These are phyloP conservation scores for Lacerta agilis DNA, from an alignment of 2,797 vertebrate genomes.

Conservation along the genomic window DNA sequence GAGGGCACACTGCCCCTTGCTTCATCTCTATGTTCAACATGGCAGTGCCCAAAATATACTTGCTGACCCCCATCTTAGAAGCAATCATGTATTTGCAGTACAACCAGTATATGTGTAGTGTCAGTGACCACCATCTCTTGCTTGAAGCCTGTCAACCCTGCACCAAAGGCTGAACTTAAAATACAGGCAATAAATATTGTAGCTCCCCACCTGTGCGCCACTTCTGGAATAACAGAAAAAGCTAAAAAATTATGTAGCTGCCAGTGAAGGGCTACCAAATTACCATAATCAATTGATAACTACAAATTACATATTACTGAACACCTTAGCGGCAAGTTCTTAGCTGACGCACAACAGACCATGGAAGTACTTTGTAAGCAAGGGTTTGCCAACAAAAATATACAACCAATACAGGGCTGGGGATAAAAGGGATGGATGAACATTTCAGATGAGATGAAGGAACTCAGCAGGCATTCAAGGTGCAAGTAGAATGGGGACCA, in stretches of 20 bases:
- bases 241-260: neutral
- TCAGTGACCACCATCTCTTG: neutral
- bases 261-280: neutral
- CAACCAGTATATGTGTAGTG: neutral
- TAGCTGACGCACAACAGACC: neutral
- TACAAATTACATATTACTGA: neutral
- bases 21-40: neutral
- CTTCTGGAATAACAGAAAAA: neutral
- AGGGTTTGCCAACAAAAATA: neutral
- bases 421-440: neutral
- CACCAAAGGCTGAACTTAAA: neutral
- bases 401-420: neutral
- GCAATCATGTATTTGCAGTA: neutral
- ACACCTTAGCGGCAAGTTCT: neutral
- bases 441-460: neutral
- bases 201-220: neutral
- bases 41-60: neutral
- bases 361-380: neutral
- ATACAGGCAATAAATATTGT: neutral
- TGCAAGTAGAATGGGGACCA: neutral
- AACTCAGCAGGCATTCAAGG: neutral
- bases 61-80: neutral
- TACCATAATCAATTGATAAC: too few species aligned
- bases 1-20: neutral
- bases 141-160: neutral